These are phyloP conservation scores for Benthosema pterotum DNA, from an alignment of 2,797 vertebrate species.

Conservation along the genomic window DNA sequence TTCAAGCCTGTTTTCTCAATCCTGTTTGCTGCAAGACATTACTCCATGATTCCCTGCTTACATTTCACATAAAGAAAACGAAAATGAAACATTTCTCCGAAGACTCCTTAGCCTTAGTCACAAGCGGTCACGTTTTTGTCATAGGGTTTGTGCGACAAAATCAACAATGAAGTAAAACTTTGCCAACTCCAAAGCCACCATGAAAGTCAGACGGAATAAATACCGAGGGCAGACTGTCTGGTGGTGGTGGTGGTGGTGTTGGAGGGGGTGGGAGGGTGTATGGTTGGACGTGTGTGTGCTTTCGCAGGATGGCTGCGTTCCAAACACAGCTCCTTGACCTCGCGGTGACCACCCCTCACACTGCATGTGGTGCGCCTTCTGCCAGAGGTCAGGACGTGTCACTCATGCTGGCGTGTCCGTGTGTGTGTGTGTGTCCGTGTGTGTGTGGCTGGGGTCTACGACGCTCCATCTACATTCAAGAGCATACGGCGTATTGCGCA, in stretches of 20 bases:
- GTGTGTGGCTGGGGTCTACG: background rate
- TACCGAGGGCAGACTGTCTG: background rate
- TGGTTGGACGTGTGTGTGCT: slow-evolving; percentile 36
- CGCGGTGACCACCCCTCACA: slow-evolving; percentile 64
- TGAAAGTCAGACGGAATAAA: background rate
- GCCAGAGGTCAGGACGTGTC: slow-evolving; percentile 76
- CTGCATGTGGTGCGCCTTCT: slow-evolving; percentile 75
- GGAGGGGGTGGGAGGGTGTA: background rate
- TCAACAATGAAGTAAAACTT: too few species aligned
- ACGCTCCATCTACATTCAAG: too few species aligned
- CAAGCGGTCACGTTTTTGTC: too few species aligned
- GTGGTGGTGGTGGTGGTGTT: too few species aligned
- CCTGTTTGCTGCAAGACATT: too few species aligned
- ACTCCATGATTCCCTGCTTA: too few species aligned
- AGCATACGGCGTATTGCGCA: slow-evolving; percentile 71
- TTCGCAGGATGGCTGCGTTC: slow-evolving; percentile 57
- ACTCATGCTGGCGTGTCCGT: slow-evolving; percentile 59
- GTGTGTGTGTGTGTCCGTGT: background rate
- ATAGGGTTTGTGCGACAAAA: too few species aligned
- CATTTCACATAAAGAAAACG: too few species aligned
- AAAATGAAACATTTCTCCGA: too few species aligned
- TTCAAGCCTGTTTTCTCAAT: too few species aligned
- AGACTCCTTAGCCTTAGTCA: too few species aligned
- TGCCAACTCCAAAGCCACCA: too few species aligned
- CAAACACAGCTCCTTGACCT: slow-evolving; percentile 75